Evolutionary conservation across 1,140 invertebrate genomes (phyloP).

Genomic region (Calosoma granatense): DNA sequence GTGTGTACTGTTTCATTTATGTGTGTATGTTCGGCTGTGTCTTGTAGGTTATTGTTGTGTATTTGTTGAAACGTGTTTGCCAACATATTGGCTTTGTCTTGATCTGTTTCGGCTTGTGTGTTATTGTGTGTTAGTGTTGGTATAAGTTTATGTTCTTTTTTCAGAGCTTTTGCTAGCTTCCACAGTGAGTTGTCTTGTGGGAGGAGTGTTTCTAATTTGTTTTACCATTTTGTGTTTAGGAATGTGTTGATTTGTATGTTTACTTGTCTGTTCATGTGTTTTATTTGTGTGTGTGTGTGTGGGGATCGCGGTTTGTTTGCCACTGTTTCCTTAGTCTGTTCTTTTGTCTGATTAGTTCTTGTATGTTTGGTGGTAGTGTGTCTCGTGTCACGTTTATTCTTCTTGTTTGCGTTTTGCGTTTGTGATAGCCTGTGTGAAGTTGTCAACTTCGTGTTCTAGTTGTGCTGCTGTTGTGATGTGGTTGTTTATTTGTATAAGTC

Average conservation of each 20-base stretch:
- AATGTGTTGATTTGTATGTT: constrained; percentile 10
- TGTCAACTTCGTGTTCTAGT: background rate
- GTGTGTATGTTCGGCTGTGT: too few species aligned
- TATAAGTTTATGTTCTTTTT: too few species aligned
- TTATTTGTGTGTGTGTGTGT: background rate
- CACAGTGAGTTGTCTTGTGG: constrained; percentile 18
- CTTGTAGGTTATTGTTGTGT: too few species aligned
- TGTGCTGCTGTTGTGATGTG: background rate
- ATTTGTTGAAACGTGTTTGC: too few species aligned
- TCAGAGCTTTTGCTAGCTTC: too few species aligned
- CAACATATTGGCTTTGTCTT: too few species aligned
- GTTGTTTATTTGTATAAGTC: background rate
- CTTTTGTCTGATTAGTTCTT: background rate
- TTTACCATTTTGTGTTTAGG: background rate
- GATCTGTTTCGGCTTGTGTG: too few species aligned
- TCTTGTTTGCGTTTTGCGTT: constrained; percentile 2
- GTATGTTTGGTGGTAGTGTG: background rate
- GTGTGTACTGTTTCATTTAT: too few species aligned
- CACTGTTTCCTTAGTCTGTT: background rate
- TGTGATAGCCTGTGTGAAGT: constrained; percentile 3
- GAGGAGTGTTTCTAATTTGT: constrained; percentile 13
- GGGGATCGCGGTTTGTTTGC: background rate
- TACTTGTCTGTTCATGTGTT: constrained; percentile 11
- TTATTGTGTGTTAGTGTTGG: too few species aligned
- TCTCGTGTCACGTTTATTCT: constrained; percentile 14